Percentiles rank a stretch among this genome's conserved stretches.
These are phyloP conservation scores for Ophioderma brevispina DNA, from an alignment of 35 echinoderm and acorn worm genomes.

Conservation along the genomic window DNA sequence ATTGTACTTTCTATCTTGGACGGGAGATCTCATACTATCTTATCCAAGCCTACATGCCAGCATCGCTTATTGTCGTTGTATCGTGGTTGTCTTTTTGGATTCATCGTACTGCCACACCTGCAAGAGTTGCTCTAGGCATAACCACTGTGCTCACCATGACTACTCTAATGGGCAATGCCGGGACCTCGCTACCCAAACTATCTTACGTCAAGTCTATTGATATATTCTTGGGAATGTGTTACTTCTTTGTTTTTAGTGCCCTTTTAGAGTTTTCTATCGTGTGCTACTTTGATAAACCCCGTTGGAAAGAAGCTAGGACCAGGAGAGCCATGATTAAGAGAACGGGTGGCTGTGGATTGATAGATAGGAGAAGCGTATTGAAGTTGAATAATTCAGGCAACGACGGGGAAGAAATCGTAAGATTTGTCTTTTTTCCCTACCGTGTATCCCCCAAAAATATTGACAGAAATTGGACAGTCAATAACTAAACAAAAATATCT, in stretches of 20 bases:
- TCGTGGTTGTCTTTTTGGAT: constrained; percentile 97
- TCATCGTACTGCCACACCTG: constrained; percentile 75
- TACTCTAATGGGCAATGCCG: constrained; percentile 79
- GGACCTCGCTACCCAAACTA: constrained; percentile 78
- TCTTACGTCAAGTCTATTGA: constrained; percentile 78
- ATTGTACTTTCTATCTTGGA: constrained; percentile 77
- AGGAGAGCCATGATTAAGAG: neutral
- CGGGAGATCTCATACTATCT: constrained; percentile 90
- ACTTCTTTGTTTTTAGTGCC: constrained; percentile 85
- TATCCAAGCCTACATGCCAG: constrained; percentile 84
- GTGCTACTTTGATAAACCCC: constrained; percentile 71
- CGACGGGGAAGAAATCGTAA: neutral
- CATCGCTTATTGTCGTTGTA: constrained; percentile 74
- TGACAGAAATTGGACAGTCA: too few species aligned
- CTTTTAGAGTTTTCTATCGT: constrained; percentile 83
- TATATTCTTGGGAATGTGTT: constrained; percentile 56
- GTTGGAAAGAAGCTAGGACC: constrained; percentile 61
- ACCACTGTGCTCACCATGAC: constrained; percentile 98
- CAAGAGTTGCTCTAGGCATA: constrained; percentile 82
- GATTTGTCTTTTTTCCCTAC: neutral
- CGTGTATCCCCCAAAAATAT: too few species aligned
- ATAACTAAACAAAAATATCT: too few species aligned
- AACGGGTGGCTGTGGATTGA: neutral
- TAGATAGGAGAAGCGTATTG: neutral
- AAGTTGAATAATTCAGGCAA: neutral